Conservation (phyloP, 1,140 invertebrate genomes). For the Drosophila sproati region DNA sequence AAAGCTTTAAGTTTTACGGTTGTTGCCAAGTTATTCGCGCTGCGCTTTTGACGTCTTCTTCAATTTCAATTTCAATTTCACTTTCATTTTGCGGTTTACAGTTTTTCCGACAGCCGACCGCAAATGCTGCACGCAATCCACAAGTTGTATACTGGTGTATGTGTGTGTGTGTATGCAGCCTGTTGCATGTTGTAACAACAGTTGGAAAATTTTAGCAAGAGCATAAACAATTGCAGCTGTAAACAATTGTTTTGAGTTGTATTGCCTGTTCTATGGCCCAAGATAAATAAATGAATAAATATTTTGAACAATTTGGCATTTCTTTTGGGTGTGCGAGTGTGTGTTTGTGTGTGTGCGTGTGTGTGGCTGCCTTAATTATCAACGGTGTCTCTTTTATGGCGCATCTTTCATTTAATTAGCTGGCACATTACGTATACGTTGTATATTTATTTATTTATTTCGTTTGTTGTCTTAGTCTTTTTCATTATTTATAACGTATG, state of each 20-base stretch:
- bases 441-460: not conserved
- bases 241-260: conserved; percentile 15
- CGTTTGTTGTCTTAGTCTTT: not conserved
- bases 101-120: conserved; percentile 74
- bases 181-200: conserved; percentile 72
- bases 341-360: not conserved
- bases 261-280: conserved; percentile 15
- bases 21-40: conserved; percentile 14
- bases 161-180: conserved; percentile 24
- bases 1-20: conserved; percentile 1
- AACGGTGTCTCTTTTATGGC: conserved; percentile 8
- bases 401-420: conserved; percentile 56
- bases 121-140: conserved; percentile 72
- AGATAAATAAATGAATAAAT: conserved; percentile 26
- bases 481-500: not conserved
- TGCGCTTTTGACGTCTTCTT: conserved; percentile 67
- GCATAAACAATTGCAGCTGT: conserved; percentile 52
- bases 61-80: conserved; percentile 79
- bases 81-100: conserved; percentile 77
- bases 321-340: not conserved
- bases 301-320: conserved; percentile 29
- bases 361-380: conserved; percentile 10
- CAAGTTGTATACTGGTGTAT: conserved; percentile 26
- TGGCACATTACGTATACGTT: conserved; percentile 56
- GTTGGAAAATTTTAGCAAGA: conserved; percentile 75